Evolutionary conservation across 2,888 invertebrate genomes (phyloP).

Genomic region (Melinopterus prodromus): DNA sequence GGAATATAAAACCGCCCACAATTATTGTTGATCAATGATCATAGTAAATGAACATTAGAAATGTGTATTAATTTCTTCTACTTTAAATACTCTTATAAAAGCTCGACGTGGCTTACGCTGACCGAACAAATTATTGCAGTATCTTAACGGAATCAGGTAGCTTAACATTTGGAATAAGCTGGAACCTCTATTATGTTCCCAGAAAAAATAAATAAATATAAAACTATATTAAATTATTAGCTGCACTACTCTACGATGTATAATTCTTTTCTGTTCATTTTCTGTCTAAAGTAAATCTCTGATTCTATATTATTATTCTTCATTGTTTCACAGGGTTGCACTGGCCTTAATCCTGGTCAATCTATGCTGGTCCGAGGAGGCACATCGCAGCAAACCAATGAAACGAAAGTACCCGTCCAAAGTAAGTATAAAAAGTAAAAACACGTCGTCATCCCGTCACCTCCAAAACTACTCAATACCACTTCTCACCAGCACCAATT

Average conservation of each 20-base stretch:
- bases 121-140: too few relatives aligned
- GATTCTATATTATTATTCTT: not conserved
- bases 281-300: not conserved
- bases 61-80: too few relatives aligned
- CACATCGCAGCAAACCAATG: constrained; percentile 17
- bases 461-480: not conserved
- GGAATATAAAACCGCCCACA: too few relatives aligned
- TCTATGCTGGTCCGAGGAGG: constrained; percentile 43
- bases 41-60: too few relatives aligned
- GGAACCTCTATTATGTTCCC: too few relatives aligned
- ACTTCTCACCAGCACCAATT: not conserved
- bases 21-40: too few relatives aligned
- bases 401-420: constrained; percentile 38
- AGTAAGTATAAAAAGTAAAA: constrained; percentile 34
- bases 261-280: not conserved
- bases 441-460: not conserved
- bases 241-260: not conserved
- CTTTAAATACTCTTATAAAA: too few relatives aligned
- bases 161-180: too few relatives aligned
- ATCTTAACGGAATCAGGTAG: too few relatives aligned
- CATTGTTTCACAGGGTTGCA: constrained; percentile 50
- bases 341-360: constrained; percentile 50
- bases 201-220: too few relatives aligned
- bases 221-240: too few relatives aligned
- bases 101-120: too few relatives aligned